Percentiles rank a stretch among this genome's conserved stretches.
Evolutionary conservation across 2,888 invertebrate genomes (phyloP).

Genomic region (Muschampia plurimacula): DNA sequence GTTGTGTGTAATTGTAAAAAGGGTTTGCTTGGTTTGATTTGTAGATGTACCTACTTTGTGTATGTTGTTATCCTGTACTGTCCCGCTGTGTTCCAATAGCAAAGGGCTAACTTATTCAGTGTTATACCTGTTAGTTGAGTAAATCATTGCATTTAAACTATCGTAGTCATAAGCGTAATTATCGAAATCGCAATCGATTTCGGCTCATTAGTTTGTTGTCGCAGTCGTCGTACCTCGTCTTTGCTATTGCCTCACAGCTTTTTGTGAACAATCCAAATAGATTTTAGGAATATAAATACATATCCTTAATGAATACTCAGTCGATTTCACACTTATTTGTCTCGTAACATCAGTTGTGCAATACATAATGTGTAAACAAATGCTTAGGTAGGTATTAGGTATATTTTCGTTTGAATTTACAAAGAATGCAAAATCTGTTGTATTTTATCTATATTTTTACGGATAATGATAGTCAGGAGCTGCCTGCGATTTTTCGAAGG

Average conservation of each 20-base stretch:
- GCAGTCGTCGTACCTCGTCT: constrained; percentile 49
- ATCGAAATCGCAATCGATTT: constrained; percentile 62
- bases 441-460: constrained; percentile 83
- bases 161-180: constrained; percentile 73
- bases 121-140: constrained; percentile 41
- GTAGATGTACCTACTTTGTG: constrained; percentile 75
- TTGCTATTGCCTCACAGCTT: constrained; percentile 78
- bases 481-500: constrained; percentile 59
- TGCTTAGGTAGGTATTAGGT: constrained; percentile 83
- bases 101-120: constrained; percentile 59
- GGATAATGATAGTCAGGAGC: constrained; percentile 61
- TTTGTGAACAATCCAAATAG: constrained; percentile 74
- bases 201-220: constrained; percentile 58
- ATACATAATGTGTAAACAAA: constrained; percentile 76
- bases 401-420: constrained; percentile 83
- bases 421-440: constrained; percentile 82
- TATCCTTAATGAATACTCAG: constrained; percentile 84
- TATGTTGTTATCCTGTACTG: constrained; percentile 72
- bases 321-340: constrained; percentile 73
- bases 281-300: constrained; percentile 78
- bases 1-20: constrained; percentile 81
- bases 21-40: constrained; percentile 80
- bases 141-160: constrained; percentile 58
- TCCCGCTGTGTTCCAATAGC: constrained; percentile 78
- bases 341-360: constrained; percentile 81